Base-by-base conservation (phyloP, 2,797 vertebrate genomes). In the Chromobotia macracanthus region DNA sequence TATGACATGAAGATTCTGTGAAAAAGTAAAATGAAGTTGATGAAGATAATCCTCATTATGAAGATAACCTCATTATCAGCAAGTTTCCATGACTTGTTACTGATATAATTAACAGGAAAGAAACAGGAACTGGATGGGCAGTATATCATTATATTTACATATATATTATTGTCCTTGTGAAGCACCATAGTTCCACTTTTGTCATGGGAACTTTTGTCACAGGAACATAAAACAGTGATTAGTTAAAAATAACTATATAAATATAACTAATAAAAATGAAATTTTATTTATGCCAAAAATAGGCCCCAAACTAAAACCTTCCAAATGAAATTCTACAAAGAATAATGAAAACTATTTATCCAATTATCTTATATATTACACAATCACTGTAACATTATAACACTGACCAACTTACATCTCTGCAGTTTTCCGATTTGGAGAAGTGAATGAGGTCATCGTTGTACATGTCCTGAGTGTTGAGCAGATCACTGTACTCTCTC, bases 391-490 rank as follows among this genome's bases (percentile, higher is more conserved):
- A 18, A 58, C 35, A 21, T 55, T 3, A 9, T 35, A 13, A 9
- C 2, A 16, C 3, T 38, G 19, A 51, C n/a, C 0, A 46, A 92
- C 96, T 77, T 90, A 98, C 97, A 19, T 99, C 97, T 93, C 94
- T 97, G 91, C 97, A 99, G 92, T 99, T 99, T 91, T 99, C 97
- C 0, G 97, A 98, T 90, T 98, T 99, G 86, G 97, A 99, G 90
- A 99, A 98, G 90, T 99, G 97, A 89, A 98, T 97, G 91, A 99
- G 94, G 91, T 99, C 97, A 1, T 98, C 97, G 28, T 98, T 99
- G 93, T 98, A 99, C 97, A 99, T 99, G 91, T 99, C 97, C 89
- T 99, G 97, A 88, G 97, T 99, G 90, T 96, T 98, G 85, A 99
- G 97, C 86, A 99, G 92, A 90, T 99, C 96, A 1, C 96, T 99